phyloP scores from a whole-genome alignment of 1,140 invertebrate genomes.

The Drosophila grimshawi region DNA sequence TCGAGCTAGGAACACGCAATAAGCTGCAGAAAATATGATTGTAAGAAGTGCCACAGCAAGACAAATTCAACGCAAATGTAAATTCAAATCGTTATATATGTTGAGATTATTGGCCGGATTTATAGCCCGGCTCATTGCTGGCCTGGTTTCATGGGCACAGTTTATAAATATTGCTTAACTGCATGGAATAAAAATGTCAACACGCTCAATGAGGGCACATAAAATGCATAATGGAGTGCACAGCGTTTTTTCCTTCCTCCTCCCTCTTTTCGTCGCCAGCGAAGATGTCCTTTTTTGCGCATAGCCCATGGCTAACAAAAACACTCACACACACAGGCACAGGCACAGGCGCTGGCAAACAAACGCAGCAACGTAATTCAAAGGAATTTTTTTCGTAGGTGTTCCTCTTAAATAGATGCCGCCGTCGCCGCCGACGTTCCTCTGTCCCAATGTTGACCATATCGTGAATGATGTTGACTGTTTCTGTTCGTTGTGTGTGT shows the following conservation, averaged over 20 bases:
- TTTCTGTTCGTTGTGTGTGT: neutral
- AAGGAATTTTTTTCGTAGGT: constrained; percentile 75
- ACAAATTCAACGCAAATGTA: too few species aligned
- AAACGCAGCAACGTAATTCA: constrained; percentile 63
- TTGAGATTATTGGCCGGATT: constrained; percentile 16
- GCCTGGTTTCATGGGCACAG: constrained; percentile 27
- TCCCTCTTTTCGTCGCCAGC: constrained; percentile 23
- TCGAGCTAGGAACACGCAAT: too few species aligned
- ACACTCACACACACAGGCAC: neutral
- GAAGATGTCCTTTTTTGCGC: constrained; percentile 79
- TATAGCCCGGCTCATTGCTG: neutral
- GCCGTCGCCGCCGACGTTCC: constrained; percentile 33
- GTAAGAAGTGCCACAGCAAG: too few species aligned
- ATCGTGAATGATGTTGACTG: constrained; percentile 12
- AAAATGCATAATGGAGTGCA: constrained; percentile 78
- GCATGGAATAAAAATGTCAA: constrained; percentile 81
- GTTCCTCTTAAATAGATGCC: constrained; percentile 56
- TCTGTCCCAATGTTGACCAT: constrained; percentile 51
- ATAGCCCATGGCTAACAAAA: constrained; percentile 61
- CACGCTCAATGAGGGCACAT: constrained; percentile 62
- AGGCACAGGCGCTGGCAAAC: neutral
- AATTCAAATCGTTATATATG: neutral
- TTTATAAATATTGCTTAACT: constrained; percentile 78
- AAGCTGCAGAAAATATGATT: too few species aligned
- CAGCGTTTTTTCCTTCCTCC: constrained; percentile 22